A percentile compares a stretch with the other conserved stretches of the same genome.
Conservation (phyloP, 1,140 invertebrate genomes). For the Megalopta genalis region DNA sequence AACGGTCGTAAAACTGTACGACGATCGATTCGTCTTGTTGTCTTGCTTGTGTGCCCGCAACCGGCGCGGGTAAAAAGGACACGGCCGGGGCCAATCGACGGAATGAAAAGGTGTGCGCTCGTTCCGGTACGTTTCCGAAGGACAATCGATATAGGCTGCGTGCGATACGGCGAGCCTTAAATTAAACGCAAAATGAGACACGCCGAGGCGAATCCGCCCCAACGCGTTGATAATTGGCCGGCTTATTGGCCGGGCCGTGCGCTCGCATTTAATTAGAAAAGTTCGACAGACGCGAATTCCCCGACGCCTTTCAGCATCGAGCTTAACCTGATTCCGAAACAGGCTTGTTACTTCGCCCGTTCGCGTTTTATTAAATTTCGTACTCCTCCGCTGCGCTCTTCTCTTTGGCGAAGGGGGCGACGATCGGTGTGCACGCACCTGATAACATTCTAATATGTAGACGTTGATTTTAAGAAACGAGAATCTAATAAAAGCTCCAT, state of each 20-base stretch:
- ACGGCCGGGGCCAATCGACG: too few relatives aligned
- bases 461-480: too few relatives aligned
- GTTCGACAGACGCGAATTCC: constrained; percentile 1
- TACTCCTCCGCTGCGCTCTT: not conserved
- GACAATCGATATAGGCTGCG: constrained; percentile 1
- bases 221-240: constrained; percentile 48
- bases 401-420: too few relatives aligned
- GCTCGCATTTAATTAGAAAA: constrained; percentile 50
- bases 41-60: not conserved
- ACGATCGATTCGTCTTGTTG: not conserved
- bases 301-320: not conserved
- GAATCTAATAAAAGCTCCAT: too few relatives aligned
- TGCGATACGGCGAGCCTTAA: constrained; percentile 36
- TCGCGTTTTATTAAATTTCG: not conserved
- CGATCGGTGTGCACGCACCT: too few relatives aligned
- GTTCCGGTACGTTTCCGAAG: not conserved
- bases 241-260: not conserved
- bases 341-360: not conserved
- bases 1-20: not conserved
- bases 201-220: not conserved
- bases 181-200: constrained; percentile 37
- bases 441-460: too few relatives aligned
- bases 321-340: not conserved
- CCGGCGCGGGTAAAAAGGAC: too few relatives aligned
- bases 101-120: not conserved